Conservation (phyloP, 2,113 vertebrate genomes). For the Opisthocomus hoazin region DNA sequence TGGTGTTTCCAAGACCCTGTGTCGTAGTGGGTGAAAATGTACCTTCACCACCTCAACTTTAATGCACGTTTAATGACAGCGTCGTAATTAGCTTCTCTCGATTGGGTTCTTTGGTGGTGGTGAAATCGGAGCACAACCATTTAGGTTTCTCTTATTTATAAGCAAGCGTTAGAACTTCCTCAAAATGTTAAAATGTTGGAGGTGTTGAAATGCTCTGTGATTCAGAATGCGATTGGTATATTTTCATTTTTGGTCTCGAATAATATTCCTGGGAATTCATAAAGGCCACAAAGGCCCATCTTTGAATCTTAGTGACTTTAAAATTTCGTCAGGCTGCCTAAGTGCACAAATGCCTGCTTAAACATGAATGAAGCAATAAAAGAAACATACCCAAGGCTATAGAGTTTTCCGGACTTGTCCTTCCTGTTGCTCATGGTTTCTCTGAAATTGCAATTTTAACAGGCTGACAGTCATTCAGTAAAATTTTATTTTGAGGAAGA, state of each 20-base stretch:
- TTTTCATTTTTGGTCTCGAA: background rate
- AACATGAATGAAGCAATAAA: background rate
- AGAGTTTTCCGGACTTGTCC: background rate
- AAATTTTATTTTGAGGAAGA: background rate
- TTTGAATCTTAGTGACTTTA: background rate
- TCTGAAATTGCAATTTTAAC: background rate
- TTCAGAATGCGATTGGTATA: background rate
- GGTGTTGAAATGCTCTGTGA: background rate
- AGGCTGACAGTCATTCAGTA: background rate
- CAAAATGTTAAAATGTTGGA: background rate
- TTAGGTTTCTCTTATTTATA: background rate
- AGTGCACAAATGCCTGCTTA: background rate
- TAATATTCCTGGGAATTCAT: background rate
- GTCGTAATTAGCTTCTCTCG: background rate
- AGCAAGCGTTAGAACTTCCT: background rate
- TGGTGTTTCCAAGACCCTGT: background rate
- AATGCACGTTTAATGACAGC: background rate
- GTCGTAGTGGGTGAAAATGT: background rate
- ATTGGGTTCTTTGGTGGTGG: background rate
- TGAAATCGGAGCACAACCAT: background rate
- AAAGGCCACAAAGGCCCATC: background rate
- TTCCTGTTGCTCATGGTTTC: background rate
- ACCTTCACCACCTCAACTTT: slow-evolving; percentile 10
- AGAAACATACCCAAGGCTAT: background rate
- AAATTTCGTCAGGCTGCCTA: background rate